Conservation (phyloP, 1,140 invertebrate genomes). For the Drosophila nebulosa region DNA sequence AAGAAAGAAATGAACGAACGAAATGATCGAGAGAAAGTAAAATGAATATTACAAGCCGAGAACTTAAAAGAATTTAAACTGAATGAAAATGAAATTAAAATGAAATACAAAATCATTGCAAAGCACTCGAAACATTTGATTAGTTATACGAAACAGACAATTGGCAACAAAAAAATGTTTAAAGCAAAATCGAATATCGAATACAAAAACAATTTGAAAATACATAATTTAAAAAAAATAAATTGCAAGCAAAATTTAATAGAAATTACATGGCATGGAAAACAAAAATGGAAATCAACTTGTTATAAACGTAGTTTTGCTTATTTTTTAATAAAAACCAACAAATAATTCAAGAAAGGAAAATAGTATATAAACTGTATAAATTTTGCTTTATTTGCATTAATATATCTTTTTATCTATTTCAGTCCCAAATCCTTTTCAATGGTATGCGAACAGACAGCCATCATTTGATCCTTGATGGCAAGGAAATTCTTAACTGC, state of each 20-base stretch:
- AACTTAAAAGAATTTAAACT: conserved; percentile 73
- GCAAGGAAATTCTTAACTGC: conserved; percentile 88
- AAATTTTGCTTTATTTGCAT: conserved; percentile 20
- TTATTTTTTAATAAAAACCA: conserved; percentile 81
- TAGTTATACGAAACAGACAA: conserved; percentile 58
- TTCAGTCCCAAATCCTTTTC: conserved; percentile 87
- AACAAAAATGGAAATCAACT: conserved; percentile 80
- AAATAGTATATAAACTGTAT: background rate
- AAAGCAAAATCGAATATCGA: too few species aligned
- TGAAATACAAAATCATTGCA: conserved; percentile 47
- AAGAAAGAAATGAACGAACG: background rate
- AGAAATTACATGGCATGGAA: conserved; percentile 59
- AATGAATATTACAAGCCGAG: conserved; percentile 44
- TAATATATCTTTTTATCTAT: conserved; percentile 23
- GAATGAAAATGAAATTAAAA: conserved; percentile 33
- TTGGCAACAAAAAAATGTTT: conserved; percentile 47
- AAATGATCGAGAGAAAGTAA: background rate
- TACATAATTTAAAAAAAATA: conserved; percentile 33
- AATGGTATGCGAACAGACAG: conserved; percentile 87
- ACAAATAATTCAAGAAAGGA: conserved; percentile 75
- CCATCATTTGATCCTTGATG: conserved; percentile 91
- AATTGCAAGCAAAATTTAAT: conserved; percentile 58
- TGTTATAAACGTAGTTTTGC: conserved; percentile 81
- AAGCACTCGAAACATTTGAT: conserved; percentile 60
- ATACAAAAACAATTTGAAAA: conserved; percentile 25